Base-by-base conservation (phyloP, 2,888 invertebrate genomes). In the Allophyes oxyacanthae region DNA sequence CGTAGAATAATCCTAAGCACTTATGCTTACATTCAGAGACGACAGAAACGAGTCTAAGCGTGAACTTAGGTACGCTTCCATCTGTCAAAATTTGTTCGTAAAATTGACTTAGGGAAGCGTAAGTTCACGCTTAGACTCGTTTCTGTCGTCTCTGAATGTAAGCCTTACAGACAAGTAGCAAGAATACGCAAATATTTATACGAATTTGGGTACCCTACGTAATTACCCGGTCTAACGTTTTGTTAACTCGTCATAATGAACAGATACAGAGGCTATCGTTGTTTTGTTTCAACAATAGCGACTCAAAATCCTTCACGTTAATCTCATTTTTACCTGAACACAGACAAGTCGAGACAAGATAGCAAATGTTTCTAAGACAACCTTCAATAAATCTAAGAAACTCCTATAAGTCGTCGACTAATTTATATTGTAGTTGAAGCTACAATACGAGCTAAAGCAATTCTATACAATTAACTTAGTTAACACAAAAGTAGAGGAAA, bases 251-350 rank as follows among this genome's bases (percentile, higher is more conserved):
- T 15, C 38, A 0, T 20, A 20, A 11, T 38, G 41, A 59, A 20
- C 20, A 20, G 20, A 20, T 20, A 58, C 52, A 55, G 45, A 48
- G 56, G 48, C 49, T 48, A 48, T 72, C 74, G 75, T 74, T 48
- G 26, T 48, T 51, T 62, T 36, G 53, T 62, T 63, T 66, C 56
- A 64, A 70, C 56, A 62, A 62, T 50, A 67, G n/a, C n/a, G 56
- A 58, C 58, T 41, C 44, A 58, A 56, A 73, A 69, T 70, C 58
- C 68, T 64, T 64, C 55, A 62, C 71, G 68, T 77, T 75, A 65
- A 68, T 61, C 64, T 67, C 45, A 67, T 74, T 79, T 78, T 79
- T 83, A 85, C 85, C 84, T 83, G 85, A 69, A 55, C 66, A 64
- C 61, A 58, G 76, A 81, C 83, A 81, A 72, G 81, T 79, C 70